Conservation (phyloP, 2,797 vertebrate genomes). For the Etheostoma perlongum region DNA sequence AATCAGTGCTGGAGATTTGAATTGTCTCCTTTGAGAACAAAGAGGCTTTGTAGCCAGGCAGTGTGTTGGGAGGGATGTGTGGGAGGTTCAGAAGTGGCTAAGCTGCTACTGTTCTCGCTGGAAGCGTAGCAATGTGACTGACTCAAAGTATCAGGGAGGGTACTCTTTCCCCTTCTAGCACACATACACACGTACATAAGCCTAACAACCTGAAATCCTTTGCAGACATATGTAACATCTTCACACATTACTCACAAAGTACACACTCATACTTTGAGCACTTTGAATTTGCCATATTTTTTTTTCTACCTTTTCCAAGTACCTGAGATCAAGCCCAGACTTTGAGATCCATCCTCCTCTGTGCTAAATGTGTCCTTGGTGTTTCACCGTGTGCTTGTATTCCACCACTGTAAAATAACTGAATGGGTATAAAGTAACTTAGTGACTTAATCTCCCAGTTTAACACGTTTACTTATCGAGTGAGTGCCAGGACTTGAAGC, state of each 20-base stretch:
- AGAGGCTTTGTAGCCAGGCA: conserved; percentile 72
- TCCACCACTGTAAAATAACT: neutral
- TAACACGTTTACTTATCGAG: conserved; percentile 8
- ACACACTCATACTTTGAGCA: conserved; percentile 15
- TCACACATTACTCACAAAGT: conserved; percentile 11
- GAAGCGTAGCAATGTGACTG: conserved; percentile 61
- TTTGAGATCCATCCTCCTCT: conserved; percentile 40
- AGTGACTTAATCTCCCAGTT: conserved; percentile 7
- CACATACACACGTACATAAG: conserved; percentile 27
- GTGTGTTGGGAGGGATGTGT: conserved; percentile 62
- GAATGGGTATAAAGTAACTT: neutral
- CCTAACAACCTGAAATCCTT: conserved; percentile 46
- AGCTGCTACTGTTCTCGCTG: conserved; percentile 68
- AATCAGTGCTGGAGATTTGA: conserved; percentile 70
- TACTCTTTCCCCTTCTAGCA: conserved; percentile 34
- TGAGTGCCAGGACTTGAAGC: conserved; percentile 5
- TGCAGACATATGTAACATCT: conserved; percentile 41
- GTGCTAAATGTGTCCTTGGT: conserved; percentile 31
- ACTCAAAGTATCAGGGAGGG: conserved; percentile 61
- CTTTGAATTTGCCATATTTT: conserved; percentile 2
- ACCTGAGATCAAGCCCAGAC: conserved; percentile 34
- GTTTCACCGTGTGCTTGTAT: conserved; percentile 24
- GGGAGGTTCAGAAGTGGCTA: conserved; percentile 77
- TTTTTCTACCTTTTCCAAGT: conserved; percentile 32
- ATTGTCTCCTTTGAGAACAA: conserved; percentile 77